These are phyloP conservation scores for Telenomus remus DNA, from an alignment of 1,140 invertebrate genomes.

Conservation along the genomic window DNA sequence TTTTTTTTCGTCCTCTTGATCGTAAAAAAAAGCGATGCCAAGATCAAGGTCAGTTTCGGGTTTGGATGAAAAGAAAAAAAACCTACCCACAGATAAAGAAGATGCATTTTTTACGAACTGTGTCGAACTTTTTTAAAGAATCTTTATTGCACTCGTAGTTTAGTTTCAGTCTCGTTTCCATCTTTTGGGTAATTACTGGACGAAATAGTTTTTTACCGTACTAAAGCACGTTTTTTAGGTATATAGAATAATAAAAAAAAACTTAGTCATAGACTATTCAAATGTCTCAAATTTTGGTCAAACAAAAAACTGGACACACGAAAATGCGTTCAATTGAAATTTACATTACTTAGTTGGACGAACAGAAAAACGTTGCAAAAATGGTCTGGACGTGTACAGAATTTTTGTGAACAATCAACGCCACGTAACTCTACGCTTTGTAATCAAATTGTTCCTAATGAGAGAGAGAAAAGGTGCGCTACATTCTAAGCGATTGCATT, in stretches of 20 bases:
- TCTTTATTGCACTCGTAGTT: constrained; percentile 16
- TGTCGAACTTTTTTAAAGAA: constrained; percentile 11
- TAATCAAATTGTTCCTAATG: constrained; percentile 59
- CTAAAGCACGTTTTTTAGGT: constrained; percentile 16
- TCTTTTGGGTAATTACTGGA: background rate
- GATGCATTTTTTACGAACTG: constrained; percentile 17
- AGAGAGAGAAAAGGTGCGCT: constrained; percentile 53
- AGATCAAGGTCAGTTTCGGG: constrained; percentile 37
- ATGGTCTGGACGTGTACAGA: constrained; percentile 26
- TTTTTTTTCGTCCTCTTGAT: constrained; percentile 2
- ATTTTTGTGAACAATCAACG: constrained; percentile 54
- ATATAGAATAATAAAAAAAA: no score
- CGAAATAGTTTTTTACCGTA: constrained; percentile 4
- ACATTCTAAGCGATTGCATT: constrained; percentile 47
- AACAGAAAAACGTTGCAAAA: no score
- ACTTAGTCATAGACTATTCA: no score
- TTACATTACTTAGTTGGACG: background rate
- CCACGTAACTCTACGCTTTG: constrained; percentile 50
- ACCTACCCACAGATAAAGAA: constrained; percentile 14
- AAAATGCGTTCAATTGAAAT: background rate
- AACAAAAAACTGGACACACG: background rate
- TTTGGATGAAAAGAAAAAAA: constrained; percentile 17
- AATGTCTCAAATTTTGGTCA: background rate
- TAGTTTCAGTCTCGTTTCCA: background rate
- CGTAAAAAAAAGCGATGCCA: constrained; percentile 17